These are phyloP conservation scores for Jordanella pulchra DNA, from an alignment of 2,797 vertebrate species.

Conservation along the genomic window DNA sequence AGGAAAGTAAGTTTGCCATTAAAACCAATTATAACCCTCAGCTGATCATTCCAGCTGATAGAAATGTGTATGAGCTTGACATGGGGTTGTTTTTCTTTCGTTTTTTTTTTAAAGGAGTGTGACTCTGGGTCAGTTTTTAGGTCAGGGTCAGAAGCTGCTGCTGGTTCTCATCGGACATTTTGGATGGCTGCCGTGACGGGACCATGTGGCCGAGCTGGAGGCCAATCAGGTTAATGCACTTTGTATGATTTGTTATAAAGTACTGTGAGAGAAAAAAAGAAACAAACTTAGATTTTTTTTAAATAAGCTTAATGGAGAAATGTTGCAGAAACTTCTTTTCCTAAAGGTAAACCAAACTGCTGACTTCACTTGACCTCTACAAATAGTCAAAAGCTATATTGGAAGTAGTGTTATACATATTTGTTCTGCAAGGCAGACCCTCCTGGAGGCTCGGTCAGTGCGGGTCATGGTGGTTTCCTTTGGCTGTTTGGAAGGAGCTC, in stretches of 20 bases:
- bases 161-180: conserved; percentile 79
- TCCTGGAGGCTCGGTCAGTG: conserved; percentile 71
- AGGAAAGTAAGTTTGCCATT: conserved; percentile 55
- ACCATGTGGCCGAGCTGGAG: conserved; percentile 78
- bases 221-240: conserved; percentile 60
- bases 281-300: not conserved
- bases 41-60: not conserved
- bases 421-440: conserved; percentile 44
- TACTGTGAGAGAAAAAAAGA: not conserved
- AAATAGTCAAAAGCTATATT: not conserved
- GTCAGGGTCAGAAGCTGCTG: conserved; percentile 68
- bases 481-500: conserved; percentile 68
- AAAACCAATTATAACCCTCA: not conserved
- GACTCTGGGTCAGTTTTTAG: conserved; percentile 68
- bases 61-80: not conserved
- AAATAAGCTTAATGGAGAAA: not conserved
- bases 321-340: not conserved
- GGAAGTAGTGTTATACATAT: not conserved
- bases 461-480: conserved; percentile 74
- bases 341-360: not conserved
- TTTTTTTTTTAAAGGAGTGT: conserved; percentile 57
- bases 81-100: not conserved
- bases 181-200: conserved; percentile 80
- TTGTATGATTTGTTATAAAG: not conserved
- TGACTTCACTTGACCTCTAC: not conserved